Evolutionary conservation across 2,888 invertebrate species (phyloP).

Genomic region (Ernsta delagoae): DNA sequence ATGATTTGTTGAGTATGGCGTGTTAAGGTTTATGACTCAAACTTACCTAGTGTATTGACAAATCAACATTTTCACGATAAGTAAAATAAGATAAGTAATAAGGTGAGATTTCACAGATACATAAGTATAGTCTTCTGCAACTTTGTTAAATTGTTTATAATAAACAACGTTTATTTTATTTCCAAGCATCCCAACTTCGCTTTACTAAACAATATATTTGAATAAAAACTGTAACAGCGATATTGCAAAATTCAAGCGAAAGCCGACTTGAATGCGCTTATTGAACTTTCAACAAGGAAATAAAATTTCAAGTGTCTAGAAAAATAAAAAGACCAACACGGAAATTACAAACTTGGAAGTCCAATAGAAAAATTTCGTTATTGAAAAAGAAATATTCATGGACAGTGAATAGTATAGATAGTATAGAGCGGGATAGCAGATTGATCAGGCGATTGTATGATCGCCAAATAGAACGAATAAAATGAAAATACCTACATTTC

Average conservation of each 20-base stretch:
- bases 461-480: background rate
- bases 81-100: too few relatives aligned
- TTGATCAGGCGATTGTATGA: conserved; percentile 9
- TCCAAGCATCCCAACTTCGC: too few relatives aligned
- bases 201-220: too few relatives aligned
- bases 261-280: conserved; percentile 19
- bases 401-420: conserved; percentile 21
- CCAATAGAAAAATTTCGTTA: conserved; percentile 50
- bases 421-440: conserved; percentile 13
- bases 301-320: conserved; percentile 25
- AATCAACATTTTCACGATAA: too few relatives aligned
- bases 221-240: background rate
- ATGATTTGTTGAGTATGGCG: too few relatives aligned
- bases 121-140: too few relatives aligned
- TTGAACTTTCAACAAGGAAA: conserved; percentile 26
- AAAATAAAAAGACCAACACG: conserved; percentile 32
- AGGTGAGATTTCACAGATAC: too few relatives aligned
- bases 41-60: too few relatives aligned
- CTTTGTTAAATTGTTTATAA: too few relatives aligned
- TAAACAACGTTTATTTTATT: too few relatives aligned
- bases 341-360: conserved; percentile 56
- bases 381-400: conserved; percentile 39
- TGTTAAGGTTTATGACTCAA: too few relatives aligned
- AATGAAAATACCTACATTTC: too few relatives aligned
- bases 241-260: conserved; percentile 13